Base-by-base conservation (phyloP, 2,888 invertebrate genomes). In the Campaea margaritaria region DNA sequence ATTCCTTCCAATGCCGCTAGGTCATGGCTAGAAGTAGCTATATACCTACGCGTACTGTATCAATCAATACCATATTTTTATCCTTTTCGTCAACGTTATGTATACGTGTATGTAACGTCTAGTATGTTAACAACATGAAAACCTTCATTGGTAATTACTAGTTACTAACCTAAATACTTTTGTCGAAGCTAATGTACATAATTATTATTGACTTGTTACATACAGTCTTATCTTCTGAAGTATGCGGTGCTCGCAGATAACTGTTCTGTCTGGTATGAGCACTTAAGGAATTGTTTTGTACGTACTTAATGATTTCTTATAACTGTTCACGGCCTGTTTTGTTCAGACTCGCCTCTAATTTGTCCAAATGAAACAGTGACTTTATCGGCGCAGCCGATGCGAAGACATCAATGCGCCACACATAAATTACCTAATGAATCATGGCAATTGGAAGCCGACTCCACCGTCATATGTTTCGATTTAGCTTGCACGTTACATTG, bases 81-180 rank as follows among this genome's bases (percentile, higher is more conserved):
- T 9, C 31, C 21, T 31, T 31, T 31, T 31, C 31, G 12, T 36
- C n/a, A 11, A 36, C 36, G 3, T 12, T 36, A n/a, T 36, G 34
- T 34, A 7, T 11, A 1, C 2, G 2, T 34, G 21, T 34, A 11
- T 34, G 1, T 34, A 11, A 34, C 34, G 2, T 9, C 34, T 34
- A 7, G 8, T 11, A 34, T 11, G 11, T 11, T 34, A 11, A 34
- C 34, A 34, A 48, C 41, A n/a, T n/a, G 50, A 39, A 21, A 52
- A 53, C 39, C 44, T 55, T 15, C 27, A 36, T 53, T 54, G 44
- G 65, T 68, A 68, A 75, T 70, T 14, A 47, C 45, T 74, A 77
- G 71, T 72, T 69, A 77, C 74, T 72, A 74, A 81, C 81, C 81
- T 81, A 76, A 83, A 85, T 86, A 80, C 67, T 74, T 81, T 82